phyloP scores from a whole-genome alignment of 2,888 invertebrate genomes.

The Thereva nobilitata region DNA sequence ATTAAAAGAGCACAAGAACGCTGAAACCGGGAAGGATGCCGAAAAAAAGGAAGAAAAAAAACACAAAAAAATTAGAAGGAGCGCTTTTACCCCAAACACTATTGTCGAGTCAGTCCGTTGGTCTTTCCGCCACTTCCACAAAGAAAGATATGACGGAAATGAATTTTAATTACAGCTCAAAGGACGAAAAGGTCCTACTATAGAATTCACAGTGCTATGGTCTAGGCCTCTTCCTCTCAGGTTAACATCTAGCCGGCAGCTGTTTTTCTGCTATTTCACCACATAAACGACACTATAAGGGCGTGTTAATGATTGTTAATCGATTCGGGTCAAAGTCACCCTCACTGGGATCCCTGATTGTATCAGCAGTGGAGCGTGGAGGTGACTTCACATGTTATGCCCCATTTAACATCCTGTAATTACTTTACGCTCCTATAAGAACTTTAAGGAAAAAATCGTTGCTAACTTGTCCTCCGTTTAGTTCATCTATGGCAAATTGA shows the following conservation, averaged over 20 bases:
- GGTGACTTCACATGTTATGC: slow-evolving; percentile 12
- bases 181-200: slow-evolving; percentile 3
- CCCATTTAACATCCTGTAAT: background rate
- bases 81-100: background rate
- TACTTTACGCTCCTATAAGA: too few species aligned
- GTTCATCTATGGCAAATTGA: too few species aligned
- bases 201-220: background rate
- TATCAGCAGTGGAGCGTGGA: background rate
- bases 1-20: slow-evolving; percentile 29
- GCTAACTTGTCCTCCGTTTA: too few species aligned
- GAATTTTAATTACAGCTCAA: slow-evolving; percentile 15
- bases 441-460: too few species aligned
- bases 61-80: background rate
- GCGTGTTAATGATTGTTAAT: slow-evolving; percentile 22
- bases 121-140: background rate
- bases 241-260: background rate
- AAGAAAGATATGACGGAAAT: background rate
- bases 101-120: background rate
- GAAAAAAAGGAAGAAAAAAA: too few species aligned
- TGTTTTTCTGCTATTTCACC: slow-evolving; percentile 2
- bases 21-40: too few species aligned
- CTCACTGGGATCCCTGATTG: background rate
- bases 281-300: slow-evolving; percentile 8
- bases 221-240: background rate
- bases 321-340: slow-evolving; percentile 18